Percentiles rank a stretch among this genome's conserved stretches.
These are phyloP conservation scores for Oncorhynchus keta DNA, from an alignment of 2,113 vertebrate species.

Conservation along the genomic window DNA sequence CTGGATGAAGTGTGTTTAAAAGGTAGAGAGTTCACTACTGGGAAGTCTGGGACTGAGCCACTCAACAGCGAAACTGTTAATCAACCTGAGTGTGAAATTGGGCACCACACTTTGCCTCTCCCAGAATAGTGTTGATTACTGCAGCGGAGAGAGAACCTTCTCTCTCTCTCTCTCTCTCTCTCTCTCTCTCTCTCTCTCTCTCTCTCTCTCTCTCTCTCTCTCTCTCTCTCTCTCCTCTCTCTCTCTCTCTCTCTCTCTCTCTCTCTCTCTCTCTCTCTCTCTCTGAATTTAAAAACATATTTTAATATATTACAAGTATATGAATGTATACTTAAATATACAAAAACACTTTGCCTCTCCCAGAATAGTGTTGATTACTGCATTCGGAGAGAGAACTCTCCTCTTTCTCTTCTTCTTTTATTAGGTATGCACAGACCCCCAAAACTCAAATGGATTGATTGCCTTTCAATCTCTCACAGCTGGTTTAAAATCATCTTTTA, in stretches of 20 bases:
- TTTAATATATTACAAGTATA: too few species aligned
- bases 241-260: background rate
- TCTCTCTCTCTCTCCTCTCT: background rate
- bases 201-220: background rate
- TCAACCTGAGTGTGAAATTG: slow-evolving; percentile 31
- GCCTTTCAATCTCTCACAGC: too few species aligned
- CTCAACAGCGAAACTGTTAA: slow-evolving; percentile 14
- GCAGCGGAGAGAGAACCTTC: background rate
- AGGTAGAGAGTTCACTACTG: background rate
- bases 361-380: too few species aligned
- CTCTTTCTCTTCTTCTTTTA: too few species aligned
- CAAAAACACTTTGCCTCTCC: too few species aligned
- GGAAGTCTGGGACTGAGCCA: background rate
- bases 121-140: slow-evolving; percentile 7
- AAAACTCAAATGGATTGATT: too few species aligned
- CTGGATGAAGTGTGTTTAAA: background rate
- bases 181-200: background rate
- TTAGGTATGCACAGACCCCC: too few species aligned
- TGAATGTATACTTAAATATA: too few species aligned
- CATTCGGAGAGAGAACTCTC: too few species aligned
- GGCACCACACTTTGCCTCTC: background rate
- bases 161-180: background rate
- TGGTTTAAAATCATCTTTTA: too few species aligned
- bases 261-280: background rate
- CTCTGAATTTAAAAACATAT: too few species aligned